Conservation (phyloP, 2,888 invertebrate genomes). For the Dicyrtoma fusca region DNA sequence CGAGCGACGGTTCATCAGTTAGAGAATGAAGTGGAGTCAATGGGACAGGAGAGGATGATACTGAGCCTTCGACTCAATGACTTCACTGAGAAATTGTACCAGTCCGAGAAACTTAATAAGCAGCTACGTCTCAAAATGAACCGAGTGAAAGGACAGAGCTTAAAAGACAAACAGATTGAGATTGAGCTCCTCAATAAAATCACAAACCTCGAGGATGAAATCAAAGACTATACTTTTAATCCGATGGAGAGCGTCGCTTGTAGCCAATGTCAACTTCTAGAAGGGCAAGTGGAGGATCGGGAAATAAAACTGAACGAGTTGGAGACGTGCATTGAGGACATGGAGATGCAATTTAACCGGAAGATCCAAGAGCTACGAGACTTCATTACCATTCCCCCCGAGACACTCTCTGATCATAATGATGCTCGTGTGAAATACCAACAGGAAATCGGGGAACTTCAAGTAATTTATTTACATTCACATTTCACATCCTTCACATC, state of each 20-base stretch:
- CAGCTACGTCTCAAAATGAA: conserved; percentile 52
- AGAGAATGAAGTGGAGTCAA: conserved; percentile 64
- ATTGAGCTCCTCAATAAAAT: conserved; percentile 55
- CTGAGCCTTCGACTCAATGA: conserved; percentile 53
- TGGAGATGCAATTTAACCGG: conserved; percentile 51
- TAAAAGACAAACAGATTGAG: conserved; percentile 56
- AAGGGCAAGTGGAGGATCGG: conserved; percentile 65
- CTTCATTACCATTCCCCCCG: conserved; percentile 43
- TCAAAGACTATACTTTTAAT: conserved; percentile 46
- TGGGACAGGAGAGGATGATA: conserved; percentile 42
- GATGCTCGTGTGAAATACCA: conserved; percentile 67
- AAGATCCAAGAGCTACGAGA: conserved; percentile 55
- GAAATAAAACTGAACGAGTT: conserved; percentile 80
- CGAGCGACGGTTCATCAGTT: conserved; percentile 21
- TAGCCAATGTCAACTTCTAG: conserved; percentile 70
- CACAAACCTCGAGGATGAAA: conserved; percentile 53
- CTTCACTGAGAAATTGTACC: conserved; percentile 56
- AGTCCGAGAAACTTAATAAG: conserved; percentile 55
- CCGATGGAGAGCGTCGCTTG: conserved; percentile 34
- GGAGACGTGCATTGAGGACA: conserved; percentile 63
- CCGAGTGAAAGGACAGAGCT: conserved; percentile 55
- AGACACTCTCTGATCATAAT: conserved; percentile 9
- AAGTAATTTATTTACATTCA: too few species aligned
- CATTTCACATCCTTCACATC: too few species aligned
- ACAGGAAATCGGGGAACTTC: conserved; percentile 82